Evolutionary conservation across 2,113 vertebrate species (phyloP).

Genomic region (Onychostruthus taczanowskii): DNA sequence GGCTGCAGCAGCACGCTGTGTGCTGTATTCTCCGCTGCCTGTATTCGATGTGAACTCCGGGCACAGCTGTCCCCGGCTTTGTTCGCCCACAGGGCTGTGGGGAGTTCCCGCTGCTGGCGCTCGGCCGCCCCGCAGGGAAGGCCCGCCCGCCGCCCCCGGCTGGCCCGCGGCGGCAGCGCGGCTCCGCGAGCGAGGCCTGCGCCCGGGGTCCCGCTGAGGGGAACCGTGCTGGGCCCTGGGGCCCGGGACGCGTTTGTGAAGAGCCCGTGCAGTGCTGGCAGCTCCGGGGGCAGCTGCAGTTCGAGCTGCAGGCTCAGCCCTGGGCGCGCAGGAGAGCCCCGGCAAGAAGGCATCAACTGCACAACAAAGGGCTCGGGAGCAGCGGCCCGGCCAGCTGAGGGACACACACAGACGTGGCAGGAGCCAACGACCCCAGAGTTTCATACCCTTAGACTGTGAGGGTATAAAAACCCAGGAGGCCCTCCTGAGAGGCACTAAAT

Average conservation of each 20-base stretch:
- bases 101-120: rapidly evolving
- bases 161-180: background rate
- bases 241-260: too few relatives aligned
- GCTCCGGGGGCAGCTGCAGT: background rate
- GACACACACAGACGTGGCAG: background rate
- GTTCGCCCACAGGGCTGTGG: rapidly evolving
- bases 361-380: background rate
- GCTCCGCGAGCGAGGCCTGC: background rate
- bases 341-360: too few relatives aligned
- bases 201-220: background rate
- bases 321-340: background rate
- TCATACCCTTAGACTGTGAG: background rate
- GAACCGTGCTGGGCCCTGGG: rapidly evolving
- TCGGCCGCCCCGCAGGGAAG: rapidly evolving
- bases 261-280: background rate
- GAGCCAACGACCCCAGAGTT: background rate
- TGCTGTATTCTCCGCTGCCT: rapidly evolving
- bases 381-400: background rate
- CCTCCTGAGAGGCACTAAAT: too few relatives aligned
- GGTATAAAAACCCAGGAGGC: background rate
- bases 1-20: too few relatives aligned
- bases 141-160: background rate
- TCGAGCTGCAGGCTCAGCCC: background rate
- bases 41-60: rapidly evolving
- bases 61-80: background rate